Evolutionary conservation across 1,140 invertebrate species (phyloP).

Genomic region (Pachypsylla venusta): DNA sequence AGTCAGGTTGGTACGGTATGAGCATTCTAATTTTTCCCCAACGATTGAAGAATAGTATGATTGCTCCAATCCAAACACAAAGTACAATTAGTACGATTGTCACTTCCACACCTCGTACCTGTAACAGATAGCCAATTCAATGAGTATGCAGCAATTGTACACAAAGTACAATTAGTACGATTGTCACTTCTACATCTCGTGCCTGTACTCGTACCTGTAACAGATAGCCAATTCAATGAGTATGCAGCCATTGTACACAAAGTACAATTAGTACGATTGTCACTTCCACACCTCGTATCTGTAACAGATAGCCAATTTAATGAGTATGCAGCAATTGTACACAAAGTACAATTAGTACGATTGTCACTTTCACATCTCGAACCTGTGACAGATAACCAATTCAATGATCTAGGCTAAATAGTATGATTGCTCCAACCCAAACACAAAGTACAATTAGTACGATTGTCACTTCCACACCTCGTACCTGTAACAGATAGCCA

Average conservation of each 20-base stretch:
- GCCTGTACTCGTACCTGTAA: conserved; percentile 37
- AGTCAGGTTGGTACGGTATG: conserved; percentile 63
- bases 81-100: conserved; percentile 57
- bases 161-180: conserved; percentile 54
- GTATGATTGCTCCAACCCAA: conserved; percentile 59
- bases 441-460: conserved; percentile 54
- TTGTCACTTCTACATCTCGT: conserved; percentile 56
- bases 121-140: too few species aligned
- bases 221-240: too few species aligned
- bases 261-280: conserved; percentile 57
- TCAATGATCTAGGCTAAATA: too few species aligned
- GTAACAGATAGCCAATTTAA: too few species aligned
- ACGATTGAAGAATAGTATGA: conserved; percentile 64
- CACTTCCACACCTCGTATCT: conserved; percentile 54
- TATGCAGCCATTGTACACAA: too few species aligned
- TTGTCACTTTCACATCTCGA: conserved; percentile 57
- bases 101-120: conserved; percentile 54
- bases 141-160: too few species aligned
- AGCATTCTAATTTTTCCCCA: conserved; percentile 86
- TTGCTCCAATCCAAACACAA: conserved; percentile 58
- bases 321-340: too few species aligned
- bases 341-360: conserved; percentile 54
- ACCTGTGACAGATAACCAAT: conserved; percentile 30
- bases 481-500: too few species aligned
- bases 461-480: conserved; percentile 60